Evolutionary conservation across 2,113 vertebrate genomes (phyloP), one percentile per base, ranked within the genome.

Genomic region (Nothoprocta pentlandii): DNA sequence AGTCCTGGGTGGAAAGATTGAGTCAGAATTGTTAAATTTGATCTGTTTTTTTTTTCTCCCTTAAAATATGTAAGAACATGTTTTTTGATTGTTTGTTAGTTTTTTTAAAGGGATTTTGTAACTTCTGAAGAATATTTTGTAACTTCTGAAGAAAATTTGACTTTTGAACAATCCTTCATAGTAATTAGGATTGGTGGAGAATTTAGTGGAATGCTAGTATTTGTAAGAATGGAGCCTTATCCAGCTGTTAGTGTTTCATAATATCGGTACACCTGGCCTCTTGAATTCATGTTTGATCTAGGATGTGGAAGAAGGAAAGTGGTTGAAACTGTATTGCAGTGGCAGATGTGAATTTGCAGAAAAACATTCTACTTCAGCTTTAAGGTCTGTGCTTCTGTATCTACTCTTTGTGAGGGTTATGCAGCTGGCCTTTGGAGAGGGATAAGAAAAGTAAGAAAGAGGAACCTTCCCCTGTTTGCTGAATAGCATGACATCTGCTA

Each of bases 1-100:
- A 63, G 61, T 19, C 61, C 61, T 63, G 34, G 22, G 54, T 17
- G 54, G 54, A 58, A 58, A 58, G 54, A 32, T 39, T 42, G 28
- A 28, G 28, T 8, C 23, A 10, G 28, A 58, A 44, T 11, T 17
- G 15, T 58, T 12, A 8, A 30, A 44, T n/a, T 58, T 44, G 41
- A 30, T 56, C 13, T 16, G 13, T 5, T 12, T 8, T 11, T 30
- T 49, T 49, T 49, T 49, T 10, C 6, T 7, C 7, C 20, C 47
- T 28, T 9, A 51, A 49, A 70, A 44, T n/a, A 30, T 0, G 3
- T 80, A 54, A 88, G 51, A 84, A 47, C 0, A 0, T 75, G 19
- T 49, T 71, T 92, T 85, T 16, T 59, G 14, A 9, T 28, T n/a
- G 30, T 59, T 28, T 59, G 14, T 32, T 39, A 32, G 2, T n/a